phyloP scores from a whole-genome alignment of 2,113 vertebrate species.

The Pterocles orientalis region DNA sequence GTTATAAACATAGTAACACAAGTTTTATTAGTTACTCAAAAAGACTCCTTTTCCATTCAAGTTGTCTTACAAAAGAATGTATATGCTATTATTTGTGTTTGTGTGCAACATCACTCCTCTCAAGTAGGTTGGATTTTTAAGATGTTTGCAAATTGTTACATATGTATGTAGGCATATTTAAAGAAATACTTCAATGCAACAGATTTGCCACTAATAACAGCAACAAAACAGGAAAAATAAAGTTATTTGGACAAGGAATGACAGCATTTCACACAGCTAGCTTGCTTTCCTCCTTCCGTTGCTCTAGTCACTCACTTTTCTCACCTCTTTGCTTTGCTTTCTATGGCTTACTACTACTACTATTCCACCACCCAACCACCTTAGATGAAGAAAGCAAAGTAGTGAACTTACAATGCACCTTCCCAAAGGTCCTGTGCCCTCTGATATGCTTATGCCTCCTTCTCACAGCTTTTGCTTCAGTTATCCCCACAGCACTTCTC shows the following conservation, averaged over 20 bases:
- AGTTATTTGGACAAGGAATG: background rate
- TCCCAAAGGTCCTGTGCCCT: background rate
- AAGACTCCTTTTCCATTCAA: background rate
- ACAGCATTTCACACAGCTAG: background rate
- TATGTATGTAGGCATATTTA: background rate
- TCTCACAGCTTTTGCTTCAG: background rate
- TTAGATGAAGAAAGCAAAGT: rapidly evolving
- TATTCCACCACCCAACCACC: background rate
- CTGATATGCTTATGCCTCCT: background rate
- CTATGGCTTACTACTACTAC: background rate
- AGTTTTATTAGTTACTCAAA: background rate
- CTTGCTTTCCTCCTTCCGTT: background rate
- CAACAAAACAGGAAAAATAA: background rate
- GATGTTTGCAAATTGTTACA: background rate
- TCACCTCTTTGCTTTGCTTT: background rate
- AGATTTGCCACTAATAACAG: background rate
- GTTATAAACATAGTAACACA: background rate
- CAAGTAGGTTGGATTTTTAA: background rate
- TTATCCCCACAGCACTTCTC: background rate
- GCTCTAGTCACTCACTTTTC: background rate
- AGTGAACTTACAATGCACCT: background rate
- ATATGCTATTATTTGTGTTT: background rate
- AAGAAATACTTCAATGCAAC: background rate
- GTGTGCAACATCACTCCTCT: background rate
- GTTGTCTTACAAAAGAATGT: background rate